These are phyloP conservation scores for Caenorhabditis brenneri DNA, from an alignment of 1,140 invertebrate species.

Conservation along the genomic window DNA sequence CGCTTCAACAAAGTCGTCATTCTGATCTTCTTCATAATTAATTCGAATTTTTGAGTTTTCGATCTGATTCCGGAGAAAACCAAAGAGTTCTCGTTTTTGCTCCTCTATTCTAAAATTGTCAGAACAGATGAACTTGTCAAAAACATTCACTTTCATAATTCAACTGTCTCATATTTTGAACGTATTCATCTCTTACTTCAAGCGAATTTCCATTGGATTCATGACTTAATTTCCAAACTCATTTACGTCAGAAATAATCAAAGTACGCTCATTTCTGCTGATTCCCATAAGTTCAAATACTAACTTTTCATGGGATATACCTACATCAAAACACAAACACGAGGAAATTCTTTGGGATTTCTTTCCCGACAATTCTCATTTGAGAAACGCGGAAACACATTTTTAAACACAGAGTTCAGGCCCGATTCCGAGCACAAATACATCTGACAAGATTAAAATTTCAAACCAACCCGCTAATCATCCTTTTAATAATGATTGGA, in stretches of 20 bases:
- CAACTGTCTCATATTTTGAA: no score
- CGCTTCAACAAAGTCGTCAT: slow-evolving; percentile 46
- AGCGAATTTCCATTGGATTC: no score
- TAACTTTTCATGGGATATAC: no score
- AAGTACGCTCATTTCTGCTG: no score
- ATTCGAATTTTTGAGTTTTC: background rate
- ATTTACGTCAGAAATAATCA: background rate
- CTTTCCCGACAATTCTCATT: no score
- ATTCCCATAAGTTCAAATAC: no score
- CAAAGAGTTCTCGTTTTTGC: background rate
- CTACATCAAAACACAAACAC: no score
- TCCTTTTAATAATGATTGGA: background rate
- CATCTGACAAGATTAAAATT: background rate
- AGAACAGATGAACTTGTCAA: background rate
- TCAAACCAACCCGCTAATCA: background rate
- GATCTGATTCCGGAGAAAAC: background rate
- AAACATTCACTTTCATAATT: no score
- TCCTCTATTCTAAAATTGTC: slow-evolving; percentile 45
- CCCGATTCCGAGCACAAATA: background rate
- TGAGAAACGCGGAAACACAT: no score
- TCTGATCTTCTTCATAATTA: slow-evolving; percentile 20
- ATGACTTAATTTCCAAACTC: background rate
- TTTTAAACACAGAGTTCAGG: no score
- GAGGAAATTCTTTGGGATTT: no score
- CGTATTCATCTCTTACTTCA: no score